phyloP scores from a whole-genome alignment of 2,113 vertebrate genomes.

The Vidua macroura region DNA sequence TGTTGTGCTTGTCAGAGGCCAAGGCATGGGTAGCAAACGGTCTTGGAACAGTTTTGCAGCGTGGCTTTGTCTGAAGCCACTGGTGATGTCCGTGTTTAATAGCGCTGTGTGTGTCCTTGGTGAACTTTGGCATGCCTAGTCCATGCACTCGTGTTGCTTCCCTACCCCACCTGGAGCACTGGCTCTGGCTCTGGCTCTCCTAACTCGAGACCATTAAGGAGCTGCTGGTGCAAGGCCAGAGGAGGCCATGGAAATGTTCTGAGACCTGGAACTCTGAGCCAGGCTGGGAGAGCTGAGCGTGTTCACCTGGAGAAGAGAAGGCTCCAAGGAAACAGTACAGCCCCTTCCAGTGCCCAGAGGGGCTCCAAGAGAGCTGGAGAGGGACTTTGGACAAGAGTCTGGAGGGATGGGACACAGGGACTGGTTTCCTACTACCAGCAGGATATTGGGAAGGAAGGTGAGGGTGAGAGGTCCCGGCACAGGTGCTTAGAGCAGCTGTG shows the following conservation, averaged over 20 bases:
- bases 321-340: fast-evolving
- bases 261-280: neutral
- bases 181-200: neutral
- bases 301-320: neutral
- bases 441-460: neutral
- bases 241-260: neutral
- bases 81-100: neutral
- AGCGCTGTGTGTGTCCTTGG: fast-evolving
- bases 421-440: neutral
- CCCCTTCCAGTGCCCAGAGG: neutral
- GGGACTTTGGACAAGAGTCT: neutral
- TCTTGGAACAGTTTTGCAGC: neutral
- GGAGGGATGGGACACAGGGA: neutral
- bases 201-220: neutral
- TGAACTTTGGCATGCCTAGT: neutral
- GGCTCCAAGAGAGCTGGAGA: neutral
- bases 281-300: neutral
- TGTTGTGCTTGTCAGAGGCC: neutral
- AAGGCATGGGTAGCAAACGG: neutral
- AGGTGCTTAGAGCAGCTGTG: neutral
- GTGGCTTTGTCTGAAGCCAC: neutral
- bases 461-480: neutral
- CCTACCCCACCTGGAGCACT: neutral
- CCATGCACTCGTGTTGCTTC: neutral
- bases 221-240: neutral